Evolutionary conservation across 2,888 invertebrate genomes (phyloP), one percentile per base, ranked within the genome.

Genomic region (Lasioglossum figueresi): DNA sequence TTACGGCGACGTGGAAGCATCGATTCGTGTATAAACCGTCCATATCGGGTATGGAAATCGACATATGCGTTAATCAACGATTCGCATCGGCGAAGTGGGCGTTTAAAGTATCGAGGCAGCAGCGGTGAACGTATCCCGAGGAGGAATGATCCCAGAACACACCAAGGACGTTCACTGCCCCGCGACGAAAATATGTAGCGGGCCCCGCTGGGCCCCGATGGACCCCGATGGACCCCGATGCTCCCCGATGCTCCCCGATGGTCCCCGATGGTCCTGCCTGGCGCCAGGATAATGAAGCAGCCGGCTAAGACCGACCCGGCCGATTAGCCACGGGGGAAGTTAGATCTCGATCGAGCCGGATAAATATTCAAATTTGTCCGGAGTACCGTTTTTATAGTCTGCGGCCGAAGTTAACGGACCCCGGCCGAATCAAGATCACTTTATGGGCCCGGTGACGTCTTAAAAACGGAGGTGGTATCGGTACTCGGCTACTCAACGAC

Each of bases 91-190:
- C 43, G 14, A 34, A 40, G 66, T 72, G 48, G 76, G 76, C 56
- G 83, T 79, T 63, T 68, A 52, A 76, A 52, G 52, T 80, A 76
- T 79, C 48, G 68, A 79, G 78, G 37, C 52, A n/a, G 52, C 48
- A 31, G 31, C 63, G 23, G 63, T 43, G 72, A 68, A 70, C 27
- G 45, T 84, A 70, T 43, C 74, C 77, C 34, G 37, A 70, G 83
- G 76, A 80, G 74, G 83, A 88, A 86, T 82, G 79, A 86, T 74
- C 81, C 72, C 83, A 80, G 88, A 82, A 87, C 77, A 87, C 77
- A 84, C 89, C 93, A 93, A 93, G 93, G 93, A 92, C 93, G 93
- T 93, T 93, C 92, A 92, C 88, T 93, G 93, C 89, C 88, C 88
- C 89, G 74, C 81, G 78, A 79, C 83, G 83, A 74, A 89, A 88